These are phyloP conservation scores for Orthochromis malagaraziensis DNA, from an alignment of 2,113 vertebrate genomes.

Conservation along the genomic window DNA sequence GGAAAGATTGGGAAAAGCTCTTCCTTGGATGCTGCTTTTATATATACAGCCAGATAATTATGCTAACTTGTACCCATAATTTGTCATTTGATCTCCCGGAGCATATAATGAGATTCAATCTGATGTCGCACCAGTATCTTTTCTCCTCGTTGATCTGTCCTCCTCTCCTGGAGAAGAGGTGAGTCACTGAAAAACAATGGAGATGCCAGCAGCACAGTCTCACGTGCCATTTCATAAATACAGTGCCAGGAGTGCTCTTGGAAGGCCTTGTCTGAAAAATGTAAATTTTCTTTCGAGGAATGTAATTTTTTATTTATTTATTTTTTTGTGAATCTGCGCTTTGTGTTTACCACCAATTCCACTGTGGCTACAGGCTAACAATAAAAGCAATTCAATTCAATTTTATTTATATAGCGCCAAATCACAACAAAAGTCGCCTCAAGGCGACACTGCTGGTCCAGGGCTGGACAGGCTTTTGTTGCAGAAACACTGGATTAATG, in stretches of 20 bases:
- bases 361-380: neutral
- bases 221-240: neutral
- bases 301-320: neutral
- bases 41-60: neutral
- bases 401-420: too few relatives aligned
- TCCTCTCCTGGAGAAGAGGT: neutral
- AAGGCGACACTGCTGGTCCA: neutral
- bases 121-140: rapidly evolving
- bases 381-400: neutral
- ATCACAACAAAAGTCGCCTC: too few relatives aligned
- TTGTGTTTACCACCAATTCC: neutral
- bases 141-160: neutral
- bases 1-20: neutral
- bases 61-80: neutral
- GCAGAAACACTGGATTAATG: neutral
- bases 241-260: neutral
- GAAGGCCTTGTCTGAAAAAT: neutral
- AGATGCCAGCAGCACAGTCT: neutral
- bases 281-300: neutral
- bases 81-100: neutral
- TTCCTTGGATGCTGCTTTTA: neutral
- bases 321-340: neutral
- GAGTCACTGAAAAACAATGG: neutral
- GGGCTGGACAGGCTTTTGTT: neutral
- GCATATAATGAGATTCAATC: neutral